phyloP scores from a whole-genome alignment of 2,797 vertebrate species.

The Tadarida brasiliensis region DNA sequence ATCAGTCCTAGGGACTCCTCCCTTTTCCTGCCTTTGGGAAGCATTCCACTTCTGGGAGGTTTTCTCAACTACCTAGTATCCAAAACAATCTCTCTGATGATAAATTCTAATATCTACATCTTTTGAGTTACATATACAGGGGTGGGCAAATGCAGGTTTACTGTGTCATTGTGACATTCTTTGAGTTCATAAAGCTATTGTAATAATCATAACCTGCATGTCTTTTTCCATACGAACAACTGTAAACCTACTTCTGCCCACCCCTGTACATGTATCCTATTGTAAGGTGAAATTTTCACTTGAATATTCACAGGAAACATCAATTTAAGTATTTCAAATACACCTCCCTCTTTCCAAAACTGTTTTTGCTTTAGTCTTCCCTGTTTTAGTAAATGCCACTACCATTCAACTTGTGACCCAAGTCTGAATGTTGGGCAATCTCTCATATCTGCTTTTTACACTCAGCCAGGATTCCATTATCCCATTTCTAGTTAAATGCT shows the following conservation, averaged over 20 bases:
- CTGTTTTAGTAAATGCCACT: not conserved
- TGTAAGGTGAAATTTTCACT: not conserved
- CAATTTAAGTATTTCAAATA: not conserved
- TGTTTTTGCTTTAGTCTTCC: not conserved
- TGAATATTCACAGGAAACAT: not conserved
- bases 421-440: not conserved
- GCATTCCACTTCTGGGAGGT: not conserved
- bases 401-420: not conserved
- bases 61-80: not conserved
- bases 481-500: not conserved
- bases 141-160: not conserved
- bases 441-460: not conserved
- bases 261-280: not conserved
- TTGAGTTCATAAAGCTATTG: not conserved
- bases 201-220: not conserved
- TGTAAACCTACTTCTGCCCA: not conserved
- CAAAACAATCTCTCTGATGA: not conserved
- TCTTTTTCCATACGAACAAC: not conserved
- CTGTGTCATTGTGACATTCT: not conserved
- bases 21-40: not conserved
- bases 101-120: not conserved
- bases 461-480: not conserved
- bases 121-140: not conserved
- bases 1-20: not conserved
- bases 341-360: not conserved